Evolutionary conservation across 2,113 vertebrate genomes (phyloP).

Genomic region (Ameiurus melas): DNA sequence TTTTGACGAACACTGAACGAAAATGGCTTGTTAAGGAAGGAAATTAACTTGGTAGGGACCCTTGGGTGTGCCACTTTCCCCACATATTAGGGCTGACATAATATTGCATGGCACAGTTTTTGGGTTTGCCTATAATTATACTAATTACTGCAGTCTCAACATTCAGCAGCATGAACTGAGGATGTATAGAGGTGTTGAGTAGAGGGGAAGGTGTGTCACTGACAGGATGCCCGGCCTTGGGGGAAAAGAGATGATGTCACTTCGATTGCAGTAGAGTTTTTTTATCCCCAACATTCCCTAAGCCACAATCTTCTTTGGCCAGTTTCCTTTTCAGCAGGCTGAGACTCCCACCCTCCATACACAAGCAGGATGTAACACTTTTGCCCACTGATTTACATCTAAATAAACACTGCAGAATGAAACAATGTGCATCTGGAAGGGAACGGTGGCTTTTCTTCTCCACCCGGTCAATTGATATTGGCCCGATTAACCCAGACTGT

Average conservation of each 20-base stretch:
- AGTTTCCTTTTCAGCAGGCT: constrained; percentile 78
- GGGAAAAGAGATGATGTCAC: constrained; percentile 69
- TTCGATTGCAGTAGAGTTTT: constrained; percentile 59
- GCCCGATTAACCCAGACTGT: constrained; percentile 73
- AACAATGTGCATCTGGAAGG: constrained; percentile 87
- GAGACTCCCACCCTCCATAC: constrained; percentile 72
- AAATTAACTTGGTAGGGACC: constrained; percentile 34
- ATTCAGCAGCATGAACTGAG: not conserved
- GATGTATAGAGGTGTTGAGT: constrained; percentile 47
- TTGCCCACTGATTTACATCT: constrained; percentile 88
- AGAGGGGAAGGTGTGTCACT: constrained; percentile 55
- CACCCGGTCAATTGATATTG: constrained; percentile 72
- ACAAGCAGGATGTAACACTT: constrained; percentile 90
- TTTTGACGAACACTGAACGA: constrained; percentile 39
- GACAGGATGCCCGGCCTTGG: constrained; percentile 59
- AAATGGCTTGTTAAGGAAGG: constrained; percentile 40
- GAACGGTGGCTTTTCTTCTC: constrained; percentile 76
- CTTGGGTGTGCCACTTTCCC: constrained; percentile 46
- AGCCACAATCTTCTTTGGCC: constrained; percentile 73
- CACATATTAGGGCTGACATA: constrained; percentile 42
- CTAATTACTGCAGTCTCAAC: constrained; percentile 46
- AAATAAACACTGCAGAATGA: constrained; percentile 87
- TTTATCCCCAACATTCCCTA: constrained; percentile 70
- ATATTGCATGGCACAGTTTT: constrained; percentile 36
- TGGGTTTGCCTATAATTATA: constrained; percentile 46